A percentile compares a stretch with the other conserved stretches of the same genome.
Evolutionary conservation across 1,140 invertebrate species (phyloP).

Genomic region (Lepidurus couesii): DNA sequence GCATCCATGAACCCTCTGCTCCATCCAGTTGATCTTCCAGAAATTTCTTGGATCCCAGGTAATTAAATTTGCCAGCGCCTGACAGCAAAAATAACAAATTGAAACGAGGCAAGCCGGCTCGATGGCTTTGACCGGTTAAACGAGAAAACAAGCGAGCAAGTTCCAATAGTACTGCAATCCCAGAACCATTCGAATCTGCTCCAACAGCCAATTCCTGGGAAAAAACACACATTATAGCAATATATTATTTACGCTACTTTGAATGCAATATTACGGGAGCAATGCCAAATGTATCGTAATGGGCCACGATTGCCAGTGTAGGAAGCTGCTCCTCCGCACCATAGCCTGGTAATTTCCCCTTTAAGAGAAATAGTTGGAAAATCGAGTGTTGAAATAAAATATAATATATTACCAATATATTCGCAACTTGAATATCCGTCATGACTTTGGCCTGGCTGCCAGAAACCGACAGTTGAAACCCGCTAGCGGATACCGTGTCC

Average conservation of each 20-base stretch:
- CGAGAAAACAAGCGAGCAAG: constrained; percentile 82
- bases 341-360: constrained; percentile 77
- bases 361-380: constrained; percentile 46
- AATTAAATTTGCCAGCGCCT: constrained; percentile 91
- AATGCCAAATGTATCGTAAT: constrained; percentile 84
- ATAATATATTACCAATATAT: constrained; percentile 49
- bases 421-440: constrained; percentile 72
- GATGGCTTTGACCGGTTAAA: constrained; percentile 56
- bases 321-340: constrained; percentile 72
- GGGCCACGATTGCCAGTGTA: constrained; percentile 81
- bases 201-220: constrained; percentile 73
- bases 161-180: constrained; percentile 80
- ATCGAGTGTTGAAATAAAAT: constrained; percentile 25
- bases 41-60: constrained; percentile 93
- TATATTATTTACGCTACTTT: constrained; percentile 3
- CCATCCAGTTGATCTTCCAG: constrained; percentile 86
- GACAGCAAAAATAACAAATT: constrained; percentile 87
- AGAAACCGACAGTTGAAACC: constrained; percentile 76
- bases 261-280: constrained; percentile 66
- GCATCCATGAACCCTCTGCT: constrained; percentile 52
- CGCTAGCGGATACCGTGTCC: constrained; percentile 82
- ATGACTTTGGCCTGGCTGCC: constrained; percentile 62
- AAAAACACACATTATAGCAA: constrained; percentile 24
- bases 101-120: constrained; percentile 60
- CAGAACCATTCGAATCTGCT: constrained; percentile 89